phyloP scores from a whole-genome alignment of 2,797 vertebrate genomes.

The Sitta carolinensis region DNA sequence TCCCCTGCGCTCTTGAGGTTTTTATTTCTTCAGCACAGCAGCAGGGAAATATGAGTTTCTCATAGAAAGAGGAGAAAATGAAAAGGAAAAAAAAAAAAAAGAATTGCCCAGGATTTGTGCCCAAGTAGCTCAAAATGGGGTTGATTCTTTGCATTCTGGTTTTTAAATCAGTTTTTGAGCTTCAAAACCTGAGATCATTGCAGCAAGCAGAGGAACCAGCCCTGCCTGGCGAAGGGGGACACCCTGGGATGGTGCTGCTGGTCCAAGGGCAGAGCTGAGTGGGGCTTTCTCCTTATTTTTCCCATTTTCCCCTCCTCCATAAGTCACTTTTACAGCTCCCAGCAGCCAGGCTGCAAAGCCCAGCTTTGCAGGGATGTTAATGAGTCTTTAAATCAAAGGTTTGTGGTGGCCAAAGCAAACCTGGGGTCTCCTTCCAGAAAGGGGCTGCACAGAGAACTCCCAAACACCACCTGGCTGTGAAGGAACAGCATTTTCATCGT shows the following conservation, averaged over 20 bases:
- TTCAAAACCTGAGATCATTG: background rate
- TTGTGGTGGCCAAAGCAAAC: background rate
- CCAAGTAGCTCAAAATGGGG: background rate
- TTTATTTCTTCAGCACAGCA: background rate
- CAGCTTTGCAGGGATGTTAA: background rate
- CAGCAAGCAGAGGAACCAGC: background rate
- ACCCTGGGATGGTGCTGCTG: background rate
- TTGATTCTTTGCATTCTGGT: background rate
- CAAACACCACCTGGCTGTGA: fast-evolving
- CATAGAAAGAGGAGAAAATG: background rate
- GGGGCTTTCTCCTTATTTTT: background rate
- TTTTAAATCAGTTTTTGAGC: background rate
- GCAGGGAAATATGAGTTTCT: background rate
- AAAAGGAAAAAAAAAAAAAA: background rate
- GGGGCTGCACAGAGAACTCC: background rate
- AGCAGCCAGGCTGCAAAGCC: background rate
- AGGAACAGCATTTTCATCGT: no score
- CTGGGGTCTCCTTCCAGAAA: background rate
- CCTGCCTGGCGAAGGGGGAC: background rate
- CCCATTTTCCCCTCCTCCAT: background rate
- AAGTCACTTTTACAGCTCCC: constrained; percentile 10
- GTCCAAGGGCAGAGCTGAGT: background rate
- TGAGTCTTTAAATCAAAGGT: constrained; percentile 23
- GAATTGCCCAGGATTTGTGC: background rate
- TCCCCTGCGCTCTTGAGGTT: constrained; percentile 42